phyloP scores from a whole-genome alignment of 1,140 invertebrate genomes.

The Chrysopa pallens region DNA sequence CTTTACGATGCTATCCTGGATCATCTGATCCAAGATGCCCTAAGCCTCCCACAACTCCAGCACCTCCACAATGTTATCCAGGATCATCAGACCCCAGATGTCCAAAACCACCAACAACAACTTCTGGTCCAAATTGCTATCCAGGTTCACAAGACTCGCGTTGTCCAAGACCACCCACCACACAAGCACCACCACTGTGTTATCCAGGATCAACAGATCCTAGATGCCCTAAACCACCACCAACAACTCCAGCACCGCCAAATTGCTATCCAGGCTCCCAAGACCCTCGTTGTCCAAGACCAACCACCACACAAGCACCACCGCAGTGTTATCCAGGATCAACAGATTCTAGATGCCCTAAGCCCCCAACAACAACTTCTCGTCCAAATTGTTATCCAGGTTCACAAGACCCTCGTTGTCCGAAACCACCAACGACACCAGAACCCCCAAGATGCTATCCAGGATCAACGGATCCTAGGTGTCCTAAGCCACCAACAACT shows the following conservation, averaged over 20 bases:
- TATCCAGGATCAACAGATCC: conserved; percentile 15
- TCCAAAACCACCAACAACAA: conserved; percentile 7
- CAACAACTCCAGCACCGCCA: conserved; percentile 8
- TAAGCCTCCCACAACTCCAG: conserved; percentile 17
- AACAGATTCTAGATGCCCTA: too few species aligned
- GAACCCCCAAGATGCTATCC: conserved; percentile 14
- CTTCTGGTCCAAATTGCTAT: conserved; percentile 12
- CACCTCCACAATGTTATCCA: conserved; percentile 19
- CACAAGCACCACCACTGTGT: conserved; percentile 10
- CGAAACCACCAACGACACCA: conserved; percentile 6
- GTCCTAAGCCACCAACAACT: too few species aligned
- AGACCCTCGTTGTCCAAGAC: conserved; percentile 18
- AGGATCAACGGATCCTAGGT: conserved; percentile 18
- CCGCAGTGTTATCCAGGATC: too few species aligned
- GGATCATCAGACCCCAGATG: conserved; percentile 19
- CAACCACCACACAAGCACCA: too few species aligned
- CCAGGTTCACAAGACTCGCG: conserved; percentile 17
- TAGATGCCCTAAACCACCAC: conserved; percentile 11
- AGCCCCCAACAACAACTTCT: too few species aligned
- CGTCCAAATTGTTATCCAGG: too few species aligned
- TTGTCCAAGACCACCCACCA: conserved; percentile 14
- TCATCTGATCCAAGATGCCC: conserved; percentile 21
- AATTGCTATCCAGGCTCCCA: conserved; percentile 13
- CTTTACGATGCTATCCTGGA: conserved; percentile 18
- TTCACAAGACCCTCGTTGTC: too few species aligned